Percentiles rank a stretch among this genome's conserved stretches.
These are phyloP conservation scores for Hylaeus anthracinus DNA, from an alignment of 1,140 invertebrate species.

Conservation along the genomic window DNA sequence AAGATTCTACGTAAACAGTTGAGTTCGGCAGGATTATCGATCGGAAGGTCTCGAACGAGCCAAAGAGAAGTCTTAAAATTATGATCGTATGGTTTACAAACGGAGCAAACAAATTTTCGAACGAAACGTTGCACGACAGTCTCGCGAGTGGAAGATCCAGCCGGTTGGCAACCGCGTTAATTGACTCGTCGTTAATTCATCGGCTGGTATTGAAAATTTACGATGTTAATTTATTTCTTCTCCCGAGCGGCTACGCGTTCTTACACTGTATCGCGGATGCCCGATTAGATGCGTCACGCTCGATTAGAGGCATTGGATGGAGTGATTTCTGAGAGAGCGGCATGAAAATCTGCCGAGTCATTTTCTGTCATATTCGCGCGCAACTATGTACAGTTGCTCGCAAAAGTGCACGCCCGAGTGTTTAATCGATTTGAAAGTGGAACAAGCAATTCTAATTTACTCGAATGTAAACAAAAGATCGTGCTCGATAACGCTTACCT, in stretches of 20 bases:
- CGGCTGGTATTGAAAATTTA: slow-evolving; percentile 3
- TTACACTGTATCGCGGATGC: slow-evolving; percentile 54
- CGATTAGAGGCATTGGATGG: slow-evolving; percentile 56
- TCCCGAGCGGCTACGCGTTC: not conserved
- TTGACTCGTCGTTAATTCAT: slow-evolving; percentile 46
- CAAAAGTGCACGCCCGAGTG: too few relatives aligned
- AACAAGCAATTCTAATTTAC: too few relatives aligned
- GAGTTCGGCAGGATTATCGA: too few relatives aligned
- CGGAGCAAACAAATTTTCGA: too few relatives aligned
- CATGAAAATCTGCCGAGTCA: slow-evolving; percentile 43
- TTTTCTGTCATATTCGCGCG: slow-evolving; percentile 52
- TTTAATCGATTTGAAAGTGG: too few relatives aligned
- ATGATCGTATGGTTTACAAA: too few relatives aligned
- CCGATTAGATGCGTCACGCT: slow-evolving; percentile 62
- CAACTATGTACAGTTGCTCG: not conserved
- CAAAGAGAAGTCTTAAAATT: too few relatives aligned
- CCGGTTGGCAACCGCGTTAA: slow-evolving; percentile 33
- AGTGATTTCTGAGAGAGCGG: slow-evolving; percentile 44
- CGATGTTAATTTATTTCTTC: slow-evolving; percentile 54
- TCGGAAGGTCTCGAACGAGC: too few relatives aligned
- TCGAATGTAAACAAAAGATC: too few relatives aligned
- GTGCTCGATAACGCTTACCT: too few relatives aligned
- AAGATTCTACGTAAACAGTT: too few relatives aligned
- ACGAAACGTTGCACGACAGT: not conserved
- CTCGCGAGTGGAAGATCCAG: not conserved